Base-by-base conservation (phyloP, 2,888 invertebrate species). In the Pasiphila rectangulata region DNA sequence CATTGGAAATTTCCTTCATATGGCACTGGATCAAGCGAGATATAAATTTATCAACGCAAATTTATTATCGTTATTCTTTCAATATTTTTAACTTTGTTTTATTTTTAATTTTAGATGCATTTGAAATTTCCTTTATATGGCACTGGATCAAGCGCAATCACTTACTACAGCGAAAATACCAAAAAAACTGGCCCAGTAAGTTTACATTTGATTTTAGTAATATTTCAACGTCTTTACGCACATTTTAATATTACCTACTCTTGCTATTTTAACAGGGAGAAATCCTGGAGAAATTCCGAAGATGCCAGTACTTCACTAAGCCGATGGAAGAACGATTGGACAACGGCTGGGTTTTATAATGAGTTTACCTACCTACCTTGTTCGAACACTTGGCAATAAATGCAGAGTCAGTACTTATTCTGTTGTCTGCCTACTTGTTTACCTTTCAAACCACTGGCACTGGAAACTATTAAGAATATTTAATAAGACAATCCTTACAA, bases 311-410 rank as follows among this genome's bases (percentile, higher is more conserved):
- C 56, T 85, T 89, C 43, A 83, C 87, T 1, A 87, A 76, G 47
- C 86, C 89, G 3, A 86, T 88, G 84, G 83, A 79, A 53, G 89
- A 88, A 47, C 67, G 89, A 47, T 40, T 89, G 55, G 87, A 89
- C 40, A 63, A 78, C 32, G 88, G 86, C 9, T 89, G 87, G 88
- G 87, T 85, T 59, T 73, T 88, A 56, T 87, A 71, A 53, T 15
- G 21, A 32, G 10, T 1, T 19, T 21, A 21, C n/a, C 4, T 27
- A 12, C 2, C 2, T 13, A 27, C 2, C 6, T 27, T 27, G 12
- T 27, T 15, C 7, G 15, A 13, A 27, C 12, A 12, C 10, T 25
- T 25, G 4, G 10, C n/a, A n/a, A n/a, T n/a, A n/a, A n/a, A n/a
- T n/a, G n/a, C n/a, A n/a, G n/a, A n/a, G n/a, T n/a, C n/a, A n/a